Conservation (phyloP, 2,888 invertebrate species). For the Brassicogethes aeneus region DNA sequence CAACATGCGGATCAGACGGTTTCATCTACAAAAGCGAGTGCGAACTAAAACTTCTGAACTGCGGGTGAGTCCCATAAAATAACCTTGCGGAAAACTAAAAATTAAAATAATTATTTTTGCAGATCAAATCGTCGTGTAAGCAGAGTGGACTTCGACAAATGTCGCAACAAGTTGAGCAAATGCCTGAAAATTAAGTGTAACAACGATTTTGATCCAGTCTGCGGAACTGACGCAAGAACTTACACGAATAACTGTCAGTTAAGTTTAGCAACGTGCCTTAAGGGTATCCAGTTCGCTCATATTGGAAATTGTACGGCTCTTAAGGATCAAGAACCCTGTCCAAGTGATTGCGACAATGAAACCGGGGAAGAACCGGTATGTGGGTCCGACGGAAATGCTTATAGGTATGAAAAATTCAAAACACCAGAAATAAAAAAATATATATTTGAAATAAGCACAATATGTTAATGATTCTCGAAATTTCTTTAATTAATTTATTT, state of each 20-base stretch:
- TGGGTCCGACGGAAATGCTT: conserved; percentile 84
- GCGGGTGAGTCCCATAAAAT: conserved; percentile 54
- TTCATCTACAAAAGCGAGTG: conserved; percentile 83
- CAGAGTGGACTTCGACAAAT: conserved; percentile 73
- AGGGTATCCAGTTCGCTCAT: conserved; percentile 80
- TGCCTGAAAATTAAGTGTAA: conserved; percentile 66
- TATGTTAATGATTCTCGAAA: no score
- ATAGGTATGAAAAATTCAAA: conserved; percentile 53
- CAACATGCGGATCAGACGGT: conserved; percentile 83
- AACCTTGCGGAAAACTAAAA: neutral
- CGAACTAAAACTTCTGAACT: conserved; percentile 80
- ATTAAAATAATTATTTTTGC: conserved; percentile 6
- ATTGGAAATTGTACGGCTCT: conserved; percentile 78
- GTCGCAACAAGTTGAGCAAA: conserved; percentile 61
- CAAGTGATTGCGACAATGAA: conserved; percentile 49
- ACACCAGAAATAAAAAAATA: no score
- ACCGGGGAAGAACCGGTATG: conserved; percentile 66
- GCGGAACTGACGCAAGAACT: conserved; percentile 80
- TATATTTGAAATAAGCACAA: no score
- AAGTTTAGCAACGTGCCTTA: conserved; percentile 78
- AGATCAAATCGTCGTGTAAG: conserved; percentile 49
- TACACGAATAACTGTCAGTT: conserved; percentile 77
- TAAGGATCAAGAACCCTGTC: conserved; percentile 54
- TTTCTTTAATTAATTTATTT: no score
- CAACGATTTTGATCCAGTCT: conserved; percentile 68